Evolutionary conservation across 2,888 invertebrate species (phyloP).

Genomic region (Ectobius pallidus): DNA sequence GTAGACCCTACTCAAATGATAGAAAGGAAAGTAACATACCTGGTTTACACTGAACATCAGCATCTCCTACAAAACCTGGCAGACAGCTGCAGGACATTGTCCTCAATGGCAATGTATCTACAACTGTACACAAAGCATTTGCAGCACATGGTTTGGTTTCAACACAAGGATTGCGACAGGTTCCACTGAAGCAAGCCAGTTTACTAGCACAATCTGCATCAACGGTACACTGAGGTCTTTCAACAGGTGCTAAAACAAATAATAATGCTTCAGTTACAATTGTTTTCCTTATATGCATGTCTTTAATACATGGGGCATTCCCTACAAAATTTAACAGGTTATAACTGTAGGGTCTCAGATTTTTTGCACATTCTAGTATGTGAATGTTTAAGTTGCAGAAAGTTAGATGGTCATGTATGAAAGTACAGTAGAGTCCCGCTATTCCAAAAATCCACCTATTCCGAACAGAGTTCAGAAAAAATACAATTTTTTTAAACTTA

Average conservation of each 20-base stretch:
- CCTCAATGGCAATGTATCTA: constrained; percentile 83
- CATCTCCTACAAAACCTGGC: constrained; percentile 83
- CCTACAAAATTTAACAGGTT: too few species aligned
- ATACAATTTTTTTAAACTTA: too few species aligned
- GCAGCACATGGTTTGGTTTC: constrained; percentile 79
- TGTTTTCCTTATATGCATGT: background rate
- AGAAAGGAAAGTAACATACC: too few species aligned
- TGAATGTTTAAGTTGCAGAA: too few species aligned
- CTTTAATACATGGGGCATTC: background rate
- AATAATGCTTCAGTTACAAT: background rate
- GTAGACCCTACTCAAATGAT: too few species aligned
- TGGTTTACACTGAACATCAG: constrained; percentile 80
- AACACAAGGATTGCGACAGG: constrained; percentile 80
- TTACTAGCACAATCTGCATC: constrained; percentile 88
- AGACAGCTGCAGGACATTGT: constrained; percentile 89
- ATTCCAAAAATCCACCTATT: too few species aligned
- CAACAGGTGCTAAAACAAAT: constrained; percentile 28
- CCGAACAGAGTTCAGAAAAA: too few species aligned
- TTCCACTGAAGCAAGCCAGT: constrained; percentile 79
- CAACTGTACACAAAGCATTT: constrained; percentile 82
- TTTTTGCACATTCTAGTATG: too few species aligned
- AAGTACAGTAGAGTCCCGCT: too few species aligned
- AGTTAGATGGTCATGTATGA: too few species aligned
- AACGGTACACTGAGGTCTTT: constrained; percentile 69
- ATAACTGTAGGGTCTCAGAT: too few species aligned